Conservation (phyloP, 2,888 invertebrate genomes). For the Cheilosia soror region DNA sequence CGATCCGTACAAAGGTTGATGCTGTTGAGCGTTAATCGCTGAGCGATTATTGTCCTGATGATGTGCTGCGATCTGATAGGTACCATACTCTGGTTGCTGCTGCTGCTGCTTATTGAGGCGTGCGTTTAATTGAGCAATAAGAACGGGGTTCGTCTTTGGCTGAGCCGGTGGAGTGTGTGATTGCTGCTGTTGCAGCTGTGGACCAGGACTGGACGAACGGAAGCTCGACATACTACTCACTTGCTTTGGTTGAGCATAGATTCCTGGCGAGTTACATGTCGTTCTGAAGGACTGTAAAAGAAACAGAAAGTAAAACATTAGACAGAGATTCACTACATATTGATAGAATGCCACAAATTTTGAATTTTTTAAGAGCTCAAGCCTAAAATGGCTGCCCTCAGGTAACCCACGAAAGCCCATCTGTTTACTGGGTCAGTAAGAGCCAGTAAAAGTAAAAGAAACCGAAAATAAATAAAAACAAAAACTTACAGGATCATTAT, state of each 20-base stretch:
- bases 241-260: constrained; percentile 84
- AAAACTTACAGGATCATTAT: constrained; percentile 76
- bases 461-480: constrained; percentile 2
- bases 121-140: constrained; percentile 84
- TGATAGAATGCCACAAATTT: background rate
- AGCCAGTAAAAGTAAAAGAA: too few relatives aligned
- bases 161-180: constrained; percentile 80
- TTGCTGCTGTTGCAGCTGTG: constrained; percentile 79
- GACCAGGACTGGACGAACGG: constrained; percentile 81
- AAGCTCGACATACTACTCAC: constrained; percentile 83
- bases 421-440: constrained; percentile 6
- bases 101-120: constrained; percentile 81
- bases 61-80: constrained; percentile 62
- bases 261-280: constrained; percentile 81
- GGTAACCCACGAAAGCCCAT: constrained; percentile 17
- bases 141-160: constrained; percentile 83
- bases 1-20: constrained; percentile 79
- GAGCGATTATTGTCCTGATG: constrained; percentile 74
- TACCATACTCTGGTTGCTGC: constrained; percentile 73
- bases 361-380: constrained; percentile 3
- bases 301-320: constrained; percentile 50
- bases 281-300: constrained; percentile 82
- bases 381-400: constrained; percentile 21
- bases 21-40: constrained; percentile 77
- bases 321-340: background rate